Conservation (phyloP, 2,797 vertebrate genomes). For the Sciaenops ocellatus region DNA sequence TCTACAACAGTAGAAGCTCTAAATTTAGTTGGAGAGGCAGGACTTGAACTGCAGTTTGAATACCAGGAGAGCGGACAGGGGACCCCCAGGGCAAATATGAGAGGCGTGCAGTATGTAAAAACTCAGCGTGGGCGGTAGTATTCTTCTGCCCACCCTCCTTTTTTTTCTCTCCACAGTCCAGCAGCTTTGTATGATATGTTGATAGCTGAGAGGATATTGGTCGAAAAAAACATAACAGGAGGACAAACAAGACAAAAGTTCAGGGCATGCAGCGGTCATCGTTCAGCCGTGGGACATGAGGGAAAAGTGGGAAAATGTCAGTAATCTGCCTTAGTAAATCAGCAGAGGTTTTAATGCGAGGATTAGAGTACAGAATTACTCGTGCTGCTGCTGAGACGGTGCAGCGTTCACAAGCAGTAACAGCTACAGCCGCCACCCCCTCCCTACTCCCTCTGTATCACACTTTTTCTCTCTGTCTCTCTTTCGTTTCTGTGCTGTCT, state of each 20-base stretch:
- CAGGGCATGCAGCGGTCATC: conserved; percentile 30
- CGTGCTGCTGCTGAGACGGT: conserved; percentile 66
- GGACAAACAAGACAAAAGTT: conserved; percentile 42
- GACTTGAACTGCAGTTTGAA: conserved; percentile 59
- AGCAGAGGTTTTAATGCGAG: conserved; percentile 78
- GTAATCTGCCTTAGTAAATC: conserved; percentile 84
- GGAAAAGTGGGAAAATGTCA: conserved; percentile 69
- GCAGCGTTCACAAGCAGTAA: conserved; percentile 57
- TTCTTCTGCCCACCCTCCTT: conserved; percentile 54
- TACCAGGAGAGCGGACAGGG: conserved; percentile 58
- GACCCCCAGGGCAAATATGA: conserved; percentile 68
- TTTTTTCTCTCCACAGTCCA: conserved; percentile 43
- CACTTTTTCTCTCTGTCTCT: conserved; percentile 57
- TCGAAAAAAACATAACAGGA: background rate
- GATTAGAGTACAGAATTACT: conserved; percentile 78
- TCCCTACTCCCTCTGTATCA: conserved; percentile 60
- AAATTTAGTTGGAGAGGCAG: conserved; percentile 74
- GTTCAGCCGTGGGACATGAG: conserved; percentile 38
- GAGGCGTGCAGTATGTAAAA: conserved; percentile 71
- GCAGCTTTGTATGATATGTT: conserved; percentile 47
- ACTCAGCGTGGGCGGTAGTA: conserved; percentile 54
- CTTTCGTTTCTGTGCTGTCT: conserved; percentile 49
- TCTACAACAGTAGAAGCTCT: conserved; percentile 61
- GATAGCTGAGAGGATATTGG: conserved; percentile 44
- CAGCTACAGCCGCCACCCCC: conserved; percentile 65